Conservation (phyloP, 2,113 vertebrate genomes). For the Formicarius rufipectus region DNA sequence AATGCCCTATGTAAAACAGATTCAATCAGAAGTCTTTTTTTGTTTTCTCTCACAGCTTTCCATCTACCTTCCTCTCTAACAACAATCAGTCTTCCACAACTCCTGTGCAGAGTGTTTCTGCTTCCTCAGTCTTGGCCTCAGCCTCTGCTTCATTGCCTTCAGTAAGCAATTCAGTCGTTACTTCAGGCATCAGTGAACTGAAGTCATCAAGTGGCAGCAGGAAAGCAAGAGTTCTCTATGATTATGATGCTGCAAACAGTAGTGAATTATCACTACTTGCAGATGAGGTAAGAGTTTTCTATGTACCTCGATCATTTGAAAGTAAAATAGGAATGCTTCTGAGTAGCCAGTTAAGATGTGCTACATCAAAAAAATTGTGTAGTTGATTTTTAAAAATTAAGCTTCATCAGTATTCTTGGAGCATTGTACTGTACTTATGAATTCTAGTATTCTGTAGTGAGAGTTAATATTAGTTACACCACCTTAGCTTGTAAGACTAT, state of each 20-base stretch:
- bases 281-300: slow-evolving; percentile 86
- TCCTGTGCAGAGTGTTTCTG: slow-evolving; percentile 76
- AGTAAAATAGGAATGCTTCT: neutral
- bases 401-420: neutral
- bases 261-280: slow-evolving; percentile 95
- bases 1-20: neutral
- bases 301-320: neutral
- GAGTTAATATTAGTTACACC: neutral
- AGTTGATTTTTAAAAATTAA: neutral
- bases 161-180: slow-evolving; percentile 71
- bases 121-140: slow-evolving; percentile 81
- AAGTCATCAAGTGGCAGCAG: slow-evolving; percentile 86
- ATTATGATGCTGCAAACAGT: slow-evolving; percentile 96
- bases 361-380: neutral
- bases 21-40: neutral
- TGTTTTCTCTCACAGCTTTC: slow-evolving; percentile 82
- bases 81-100: slow-evolving; percentile 88
- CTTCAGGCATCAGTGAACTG: slow-evolving; percentile 84
- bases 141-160: slow-evolving; percentile 80
- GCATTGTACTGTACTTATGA: neutral
- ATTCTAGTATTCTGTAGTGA: neutral
- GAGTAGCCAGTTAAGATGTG: neutral
- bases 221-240: slow-evolving; percentile 94
- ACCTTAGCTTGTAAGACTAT: neutral
- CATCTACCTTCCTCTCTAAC: slow-evolving; percentile 88